phyloP scores from a whole-genome alignment of 2,797 vertebrate species.

The Rhincodon typus region DNA sequence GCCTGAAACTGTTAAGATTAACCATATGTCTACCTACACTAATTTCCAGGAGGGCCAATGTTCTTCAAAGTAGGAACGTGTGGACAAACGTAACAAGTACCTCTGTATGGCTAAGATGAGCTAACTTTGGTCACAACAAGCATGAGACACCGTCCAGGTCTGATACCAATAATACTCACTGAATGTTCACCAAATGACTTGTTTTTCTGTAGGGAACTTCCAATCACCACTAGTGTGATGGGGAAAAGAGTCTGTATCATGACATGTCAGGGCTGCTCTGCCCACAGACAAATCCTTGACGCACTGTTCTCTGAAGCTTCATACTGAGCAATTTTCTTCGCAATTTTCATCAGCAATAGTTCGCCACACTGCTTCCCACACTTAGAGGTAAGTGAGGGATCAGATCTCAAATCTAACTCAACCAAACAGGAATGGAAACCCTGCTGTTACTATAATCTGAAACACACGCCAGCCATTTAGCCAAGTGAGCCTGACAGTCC shows the following conservation, averaged over 20 bases:
- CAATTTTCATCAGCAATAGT: background rate
- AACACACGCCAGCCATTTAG: too few relatives aligned
- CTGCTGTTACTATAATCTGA: too few relatives aligned
- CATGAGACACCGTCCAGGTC: background rate
- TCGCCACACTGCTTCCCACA: too few relatives aligned
- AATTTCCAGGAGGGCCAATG: background rate
- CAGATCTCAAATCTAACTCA: too few relatives aligned
- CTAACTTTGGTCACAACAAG: background rate
- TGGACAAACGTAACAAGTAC: background rate
- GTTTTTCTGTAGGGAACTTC: background rate
- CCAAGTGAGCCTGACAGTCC: too few relatives aligned
- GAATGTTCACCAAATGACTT: background rate
- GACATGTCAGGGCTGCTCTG: background rate
- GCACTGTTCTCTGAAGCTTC: background rate
- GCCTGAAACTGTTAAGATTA: background rate
- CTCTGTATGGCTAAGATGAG: background rate
- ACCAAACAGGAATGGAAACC: too few relatives aligned
- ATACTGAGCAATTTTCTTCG: background rate
- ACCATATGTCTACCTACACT: background rate
- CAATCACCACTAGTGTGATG: background rate
- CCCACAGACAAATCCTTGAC: background rate
- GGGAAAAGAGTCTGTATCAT: background rate
- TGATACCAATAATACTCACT: background rate
- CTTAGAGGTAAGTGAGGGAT: too few relatives aligned
- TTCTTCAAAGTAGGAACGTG: background rate